Evolutionary conservation across 23 tunicate genomes (phyloP).

Genomic region (Styela clava): DNA sequence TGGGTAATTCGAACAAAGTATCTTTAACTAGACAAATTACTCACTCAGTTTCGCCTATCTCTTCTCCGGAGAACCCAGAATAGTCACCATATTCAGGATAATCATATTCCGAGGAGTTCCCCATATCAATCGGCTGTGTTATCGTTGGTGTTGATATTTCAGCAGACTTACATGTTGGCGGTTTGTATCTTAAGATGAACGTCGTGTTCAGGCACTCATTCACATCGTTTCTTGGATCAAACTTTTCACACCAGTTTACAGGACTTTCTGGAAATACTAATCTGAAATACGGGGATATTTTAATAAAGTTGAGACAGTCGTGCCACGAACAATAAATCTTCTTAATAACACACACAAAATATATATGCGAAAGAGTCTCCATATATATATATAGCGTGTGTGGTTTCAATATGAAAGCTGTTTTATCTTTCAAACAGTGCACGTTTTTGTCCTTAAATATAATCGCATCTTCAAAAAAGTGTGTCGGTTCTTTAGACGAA

Average conservation of each 20-base stretch:
- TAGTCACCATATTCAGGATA: neutral
- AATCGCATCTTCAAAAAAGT: too few relatives aligned
- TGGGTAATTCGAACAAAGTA: too few relatives aligned
- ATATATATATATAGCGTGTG: too few relatives aligned
- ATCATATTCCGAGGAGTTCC: neutral
- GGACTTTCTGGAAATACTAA: neutral
- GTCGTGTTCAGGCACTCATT: neutral
- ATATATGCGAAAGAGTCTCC: too few relatives aligned
- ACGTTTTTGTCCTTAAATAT: too few relatives aligned
- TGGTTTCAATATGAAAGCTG: too few relatives aligned
- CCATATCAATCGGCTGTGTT: neutral
- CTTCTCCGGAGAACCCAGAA: neutral
- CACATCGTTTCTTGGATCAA: neutral
- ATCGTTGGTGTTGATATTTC: neutral
- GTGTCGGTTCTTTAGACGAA: too few relatives aligned
- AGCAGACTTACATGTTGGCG: neutral
- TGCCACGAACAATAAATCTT: too few relatives aligned
- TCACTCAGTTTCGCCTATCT: neutral
- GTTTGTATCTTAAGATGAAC: neutral
- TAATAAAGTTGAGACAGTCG: neutral
- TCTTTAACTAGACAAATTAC: too few relatives aligned
- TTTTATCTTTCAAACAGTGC: too few relatives aligned
- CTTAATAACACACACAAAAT: too few relatives aligned
- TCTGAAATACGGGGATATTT: neutral
- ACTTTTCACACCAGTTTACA: neutral